phyloP scores from a whole-genome alignment of 2,797 vertebrate genomes.

The Eulemur mongoz region DNA sequence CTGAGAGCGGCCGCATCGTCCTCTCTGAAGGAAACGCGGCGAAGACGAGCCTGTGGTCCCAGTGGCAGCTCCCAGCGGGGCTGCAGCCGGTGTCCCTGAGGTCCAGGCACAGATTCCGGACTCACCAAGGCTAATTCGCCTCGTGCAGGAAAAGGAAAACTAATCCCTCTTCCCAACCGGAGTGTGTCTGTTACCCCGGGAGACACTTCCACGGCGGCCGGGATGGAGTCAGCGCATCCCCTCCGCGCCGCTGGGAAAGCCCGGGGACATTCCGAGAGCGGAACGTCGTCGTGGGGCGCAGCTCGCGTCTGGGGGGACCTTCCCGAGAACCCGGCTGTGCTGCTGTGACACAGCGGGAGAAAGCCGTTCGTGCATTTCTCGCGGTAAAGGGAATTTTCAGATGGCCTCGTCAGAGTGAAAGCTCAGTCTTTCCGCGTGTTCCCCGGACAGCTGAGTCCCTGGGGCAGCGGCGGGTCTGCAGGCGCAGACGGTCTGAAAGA shows the following conservation, averaged over 20 bases:
- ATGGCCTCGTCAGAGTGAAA: neutral
- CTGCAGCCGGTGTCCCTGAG: neutral
- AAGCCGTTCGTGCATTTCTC: neutral
- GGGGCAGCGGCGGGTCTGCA: too few relatives aligned
- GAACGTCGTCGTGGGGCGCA: neutral
- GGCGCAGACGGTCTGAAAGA: neutral
- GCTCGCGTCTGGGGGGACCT: neutral
- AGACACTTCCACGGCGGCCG: neutral
- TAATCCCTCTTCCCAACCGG: neutral
- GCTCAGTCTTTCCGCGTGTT: too few relatives aligned
- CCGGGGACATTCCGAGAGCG: neutral
- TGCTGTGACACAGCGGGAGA: too few relatives aligned
- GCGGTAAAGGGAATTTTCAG: neutral
- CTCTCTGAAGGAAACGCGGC: neutral
- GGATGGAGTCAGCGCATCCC: too few relatives aligned
- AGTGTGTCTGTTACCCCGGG: rapidly evolving
- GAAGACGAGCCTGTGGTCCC: too few relatives aligned
- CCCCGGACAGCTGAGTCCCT: neutral
- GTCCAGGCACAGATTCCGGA: neutral
- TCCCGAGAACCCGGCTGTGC: neutral
- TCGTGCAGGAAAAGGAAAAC: neutral
- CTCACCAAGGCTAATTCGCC: neutral
- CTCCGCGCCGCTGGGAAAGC: neutral
- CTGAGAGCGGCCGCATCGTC: neutral
- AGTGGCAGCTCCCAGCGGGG: too few relatives aligned